phyloP scores from a whole-genome alignment of 2,797 vertebrate genomes.

The Phataginus tricuspis region DNA sequence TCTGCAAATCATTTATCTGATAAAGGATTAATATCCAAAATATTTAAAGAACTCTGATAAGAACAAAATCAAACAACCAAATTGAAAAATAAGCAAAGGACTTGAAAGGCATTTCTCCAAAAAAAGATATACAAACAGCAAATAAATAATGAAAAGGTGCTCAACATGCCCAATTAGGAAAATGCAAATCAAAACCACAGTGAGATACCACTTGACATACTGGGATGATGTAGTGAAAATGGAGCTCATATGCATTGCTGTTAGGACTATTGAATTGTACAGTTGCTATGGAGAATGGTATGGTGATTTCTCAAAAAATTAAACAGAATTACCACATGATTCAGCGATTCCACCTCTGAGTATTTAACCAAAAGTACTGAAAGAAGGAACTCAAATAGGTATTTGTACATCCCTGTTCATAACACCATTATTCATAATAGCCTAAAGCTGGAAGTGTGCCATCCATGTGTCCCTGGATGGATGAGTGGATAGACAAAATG shows the following conservation, averaged over 20 bases:
- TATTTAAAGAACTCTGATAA: not conserved
- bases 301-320: not conserved
- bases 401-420: not conserved
- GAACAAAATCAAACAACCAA: not conserved
- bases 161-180: not conserved
- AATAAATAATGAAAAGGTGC: not conserved
- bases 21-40: not conserved
- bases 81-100: not conserved
- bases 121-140: not conserved
- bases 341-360: not conserved
- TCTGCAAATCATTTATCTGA: not conserved
- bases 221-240: not conserved
- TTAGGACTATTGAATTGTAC: not conserved
- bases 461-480: not conserved
- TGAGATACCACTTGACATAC: not conserved
- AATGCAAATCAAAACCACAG: not conserved
- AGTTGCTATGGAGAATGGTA: not conserved
- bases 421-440: not conserved
- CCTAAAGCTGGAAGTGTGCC: not conserved
- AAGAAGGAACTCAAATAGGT: not conserved
- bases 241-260: not conserved
- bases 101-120: not conserved
- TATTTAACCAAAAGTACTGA: not conserved
- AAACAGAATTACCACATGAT: not conserved
- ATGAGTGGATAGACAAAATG: not conserved